Conservation (phyloP, 2,888 invertebrate genomes). For the Buathra laborator region DNA sequence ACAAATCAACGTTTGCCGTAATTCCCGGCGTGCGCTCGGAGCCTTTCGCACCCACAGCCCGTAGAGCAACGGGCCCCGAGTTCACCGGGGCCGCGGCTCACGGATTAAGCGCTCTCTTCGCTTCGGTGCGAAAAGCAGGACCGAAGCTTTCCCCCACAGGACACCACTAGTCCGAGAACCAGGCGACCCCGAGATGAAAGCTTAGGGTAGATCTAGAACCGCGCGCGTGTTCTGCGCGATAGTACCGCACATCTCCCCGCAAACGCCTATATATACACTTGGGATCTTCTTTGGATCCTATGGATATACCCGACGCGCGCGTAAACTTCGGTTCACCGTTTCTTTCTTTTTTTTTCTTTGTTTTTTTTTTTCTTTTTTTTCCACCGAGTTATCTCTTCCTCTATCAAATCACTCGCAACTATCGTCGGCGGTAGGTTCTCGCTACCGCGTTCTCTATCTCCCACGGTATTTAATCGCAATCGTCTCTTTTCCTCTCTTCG, state of each 20-base stretch:
- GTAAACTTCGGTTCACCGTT: constrained; percentile 24
- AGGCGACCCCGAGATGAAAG: constrained; percentile 36
- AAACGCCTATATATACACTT: constrained; percentile 9
- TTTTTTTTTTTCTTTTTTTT: neutral
- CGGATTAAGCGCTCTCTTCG: constrained; percentile 76
- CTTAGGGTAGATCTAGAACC: constrained; percentile 50
- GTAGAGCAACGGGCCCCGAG: constrained; percentile 10
- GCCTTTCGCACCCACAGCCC: constrained; percentile 59
- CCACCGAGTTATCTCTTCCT: constrained; percentile 49
- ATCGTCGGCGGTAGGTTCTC: constrained; percentile 17
- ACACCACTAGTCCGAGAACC: constrained; percentile 31
- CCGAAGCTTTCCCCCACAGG: constrained; percentile 11
- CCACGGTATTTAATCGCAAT: constrained; percentile 55
- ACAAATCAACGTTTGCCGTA: constrained; percentile 81
- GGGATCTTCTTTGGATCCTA: constrained; percentile 27
- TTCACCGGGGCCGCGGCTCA: constrained; percentile 62
- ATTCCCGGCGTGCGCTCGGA: constrained; percentile 72
- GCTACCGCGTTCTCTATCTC: constrained; percentile 5
- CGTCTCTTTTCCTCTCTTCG: constrained; percentile 43
- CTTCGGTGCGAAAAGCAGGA: constrained; percentile 23
- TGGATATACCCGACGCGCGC: neutral
- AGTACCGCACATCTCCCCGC: constrained; percentile 8
- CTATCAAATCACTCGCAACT: constrained; percentile 50
- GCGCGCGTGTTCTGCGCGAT: constrained; percentile 50
- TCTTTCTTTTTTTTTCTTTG: constrained; percentile 7